phyloP scores from a whole-genome alignment of 2,888 invertebrate genomes.

The Lysandra coridon region DNA sequence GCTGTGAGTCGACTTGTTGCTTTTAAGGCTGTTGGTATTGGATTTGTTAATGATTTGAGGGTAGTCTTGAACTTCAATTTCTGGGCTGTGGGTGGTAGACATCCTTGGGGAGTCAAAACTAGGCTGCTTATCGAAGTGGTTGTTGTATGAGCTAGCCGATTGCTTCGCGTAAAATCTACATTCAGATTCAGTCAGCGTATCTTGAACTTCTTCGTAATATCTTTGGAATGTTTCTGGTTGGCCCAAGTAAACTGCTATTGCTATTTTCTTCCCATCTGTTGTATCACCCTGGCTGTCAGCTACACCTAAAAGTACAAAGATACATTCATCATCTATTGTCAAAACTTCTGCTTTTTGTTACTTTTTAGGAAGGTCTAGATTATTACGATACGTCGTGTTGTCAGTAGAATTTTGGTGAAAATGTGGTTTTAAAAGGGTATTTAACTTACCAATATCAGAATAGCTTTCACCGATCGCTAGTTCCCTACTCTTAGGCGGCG shows the following conservation, averaged over 20 bases:
- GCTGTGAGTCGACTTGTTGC: slow-evolving; percentile 79
- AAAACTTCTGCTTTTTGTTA: neutral
- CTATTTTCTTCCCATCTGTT: slow-evolving; percentile 92
- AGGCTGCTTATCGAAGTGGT: slow-evolving; percentile 72
- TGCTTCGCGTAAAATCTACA: slow-evolving; percentile 81
- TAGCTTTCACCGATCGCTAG: slow-evolving; percentile 78
- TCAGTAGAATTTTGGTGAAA: neutral
- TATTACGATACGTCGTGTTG: neutral
- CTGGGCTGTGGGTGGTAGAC: slow-evolving; percentile 73
- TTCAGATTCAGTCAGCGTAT: slow-evolving; percentile 83
- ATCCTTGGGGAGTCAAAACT: slow-evolving; percentile 73
- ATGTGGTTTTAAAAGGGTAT: neutral
- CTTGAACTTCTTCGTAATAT: slow-evolving; percentile 84
- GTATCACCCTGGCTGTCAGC: slow-evolving; percentile 83
- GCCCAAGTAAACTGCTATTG: slow-evolving; percentile 93
- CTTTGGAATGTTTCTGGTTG: slow-evolving; percentile 88
- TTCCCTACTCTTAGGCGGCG: slow-evolving; percentile 74
- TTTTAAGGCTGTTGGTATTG: slow-evolving; percentile 78
- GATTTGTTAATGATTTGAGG: slow-evolving; percentile 72
- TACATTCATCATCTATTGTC: slow-evolving; percentile 16
- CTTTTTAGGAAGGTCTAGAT: no score
- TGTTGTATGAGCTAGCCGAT: slow-evolving; percentile 66
- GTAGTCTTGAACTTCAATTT: slow-evolving; percentile 69
- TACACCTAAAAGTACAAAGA: slow-evolving; percentile 54
- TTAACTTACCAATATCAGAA: slow-evolving; percentile 72